These are phyloP conservation scores for Neosilurus hyrtlii DNA, from an alignment of 2,797 vertebrate species.

Conservation along the genomic window DNA sequence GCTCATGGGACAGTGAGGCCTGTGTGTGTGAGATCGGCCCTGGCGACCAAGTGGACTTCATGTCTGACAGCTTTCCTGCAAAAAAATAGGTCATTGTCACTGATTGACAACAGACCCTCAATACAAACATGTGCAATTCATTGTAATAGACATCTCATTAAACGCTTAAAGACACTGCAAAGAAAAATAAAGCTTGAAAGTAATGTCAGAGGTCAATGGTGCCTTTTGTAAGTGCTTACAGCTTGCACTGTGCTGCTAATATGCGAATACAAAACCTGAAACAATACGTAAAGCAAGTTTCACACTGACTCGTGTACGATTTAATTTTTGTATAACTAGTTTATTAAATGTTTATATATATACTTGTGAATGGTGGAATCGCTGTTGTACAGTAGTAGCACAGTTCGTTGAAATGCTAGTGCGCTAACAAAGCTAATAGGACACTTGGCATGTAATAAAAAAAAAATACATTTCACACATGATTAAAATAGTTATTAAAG, in stretches of 20 bases:
- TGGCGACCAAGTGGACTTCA: constrained; percentile 94
- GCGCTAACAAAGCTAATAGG: too few species aligned
- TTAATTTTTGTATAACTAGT: neutral
- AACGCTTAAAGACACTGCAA: neutral
- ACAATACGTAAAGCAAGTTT: neutral
- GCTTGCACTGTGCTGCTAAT: neutral
- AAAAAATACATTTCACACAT: neutral
- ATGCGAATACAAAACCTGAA: neutral
- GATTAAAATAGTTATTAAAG: neutral
- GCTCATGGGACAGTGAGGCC: constrained; percentile 91
- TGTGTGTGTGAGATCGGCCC: constrained; percentile 91
- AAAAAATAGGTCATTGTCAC: neutral
- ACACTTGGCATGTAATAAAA: too few species aligned
- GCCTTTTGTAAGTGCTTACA: neutral
- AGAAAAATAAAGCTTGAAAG: neutral
- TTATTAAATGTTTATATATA: neutral
- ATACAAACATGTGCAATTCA: neutral
- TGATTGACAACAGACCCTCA: neutral
- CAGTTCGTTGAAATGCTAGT: too few species aligned
- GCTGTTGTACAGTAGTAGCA: too few species aligned
- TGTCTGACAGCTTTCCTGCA: constrained; percentile 91
- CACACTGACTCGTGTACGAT: neutral
- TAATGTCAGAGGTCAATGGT: neutral
- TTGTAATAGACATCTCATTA: neutral
- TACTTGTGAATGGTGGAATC: too few species aligned